phyloP scores from a whole-genome alignment of 2,888 invertebrate species.

The Syrphus vitripennis region DNA sequence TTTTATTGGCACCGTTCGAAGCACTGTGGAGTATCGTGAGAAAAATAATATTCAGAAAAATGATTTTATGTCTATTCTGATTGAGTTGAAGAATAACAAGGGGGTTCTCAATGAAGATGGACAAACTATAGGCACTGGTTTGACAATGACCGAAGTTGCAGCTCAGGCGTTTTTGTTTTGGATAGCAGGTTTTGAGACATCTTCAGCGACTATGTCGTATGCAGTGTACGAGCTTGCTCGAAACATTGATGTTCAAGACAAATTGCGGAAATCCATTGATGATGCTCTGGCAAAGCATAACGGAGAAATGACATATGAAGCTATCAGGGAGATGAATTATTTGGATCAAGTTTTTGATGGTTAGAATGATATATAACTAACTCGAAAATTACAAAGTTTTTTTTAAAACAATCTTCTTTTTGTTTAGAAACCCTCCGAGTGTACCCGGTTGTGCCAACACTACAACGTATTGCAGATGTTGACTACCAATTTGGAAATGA shows the following conservation, averaged over 20 bases:
- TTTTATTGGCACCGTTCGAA: conserved; percentile 73
- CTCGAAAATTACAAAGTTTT: accelerated
- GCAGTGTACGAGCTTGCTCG: conserved; percentile 82
- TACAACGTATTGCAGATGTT: conserved; percentile 82
- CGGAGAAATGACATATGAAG: conserved; percentile 81
- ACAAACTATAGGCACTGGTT: conserved; percentile 35
- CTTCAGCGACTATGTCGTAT: conserved; percentile 81
- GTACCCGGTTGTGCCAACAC: conserved; percentile 82
- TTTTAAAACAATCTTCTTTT: neutral
- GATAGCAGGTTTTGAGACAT: conserved; percentile 83
- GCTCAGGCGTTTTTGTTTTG: conserved; percentile 83
- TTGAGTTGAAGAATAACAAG: conserved; percentile 74
- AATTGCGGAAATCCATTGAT: conserved; percentile 79
- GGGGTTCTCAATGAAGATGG: conserved; percentile 9
- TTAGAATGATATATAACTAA: too few relatives aligned
- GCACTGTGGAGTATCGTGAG: conserved; percentile 74
- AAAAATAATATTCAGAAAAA: conserved; percentile 73
- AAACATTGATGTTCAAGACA: conserved; percentile 81
- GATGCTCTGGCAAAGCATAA: conserved; percentile 76
- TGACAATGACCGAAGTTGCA: conserved; percentile 81
- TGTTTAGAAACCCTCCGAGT: conserved; percentile 83
- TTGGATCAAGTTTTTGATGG: conserved; percentile 81
- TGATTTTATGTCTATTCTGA: conserved; percentile 75
- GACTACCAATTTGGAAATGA: conserved; percentile 78
- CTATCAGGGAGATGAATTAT: conserved; percentile 81